Evolutionary conservation across 2,113 vertebrate genomes (phyloP).

Genomic region (Pedetes capensis): DNA sequence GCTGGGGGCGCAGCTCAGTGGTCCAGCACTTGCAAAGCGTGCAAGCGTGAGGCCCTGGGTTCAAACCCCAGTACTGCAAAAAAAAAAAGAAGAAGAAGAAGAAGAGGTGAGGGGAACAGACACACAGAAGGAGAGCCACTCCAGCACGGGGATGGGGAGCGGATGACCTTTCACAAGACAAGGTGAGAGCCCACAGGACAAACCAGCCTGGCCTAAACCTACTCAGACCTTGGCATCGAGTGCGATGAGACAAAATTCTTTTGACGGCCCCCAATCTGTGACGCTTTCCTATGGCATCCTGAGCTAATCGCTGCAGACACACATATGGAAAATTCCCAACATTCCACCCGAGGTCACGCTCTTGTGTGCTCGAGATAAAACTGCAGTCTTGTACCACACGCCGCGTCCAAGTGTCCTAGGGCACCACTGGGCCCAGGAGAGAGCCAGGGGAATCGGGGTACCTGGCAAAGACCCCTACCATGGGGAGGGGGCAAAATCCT

Average conservation of each 20-base stretch:
- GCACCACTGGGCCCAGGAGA: background rate
- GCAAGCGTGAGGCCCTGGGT: too few relatives aligned
- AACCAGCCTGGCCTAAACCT: background rate
- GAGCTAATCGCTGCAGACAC: background rate
- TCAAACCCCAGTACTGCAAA: too few relatives aligned
- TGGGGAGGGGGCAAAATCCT: background rate
- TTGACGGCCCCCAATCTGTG: background rate
- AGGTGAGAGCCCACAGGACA: background rate
- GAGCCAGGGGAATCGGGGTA: rapidly evolving
- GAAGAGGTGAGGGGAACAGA: background rate
- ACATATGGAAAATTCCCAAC: background rate
- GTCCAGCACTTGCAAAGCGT: too few relatives aligned
- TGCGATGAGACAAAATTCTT: background rate
- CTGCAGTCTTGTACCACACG: rapidly evolving
- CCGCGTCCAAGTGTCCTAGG: background rate
- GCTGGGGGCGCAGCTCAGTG: too few relatives aligned
- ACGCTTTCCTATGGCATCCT: too few relatives aligned
- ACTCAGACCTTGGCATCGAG: background rate
- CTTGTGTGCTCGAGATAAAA: background rate
- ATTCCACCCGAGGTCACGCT: rapidly evolving
- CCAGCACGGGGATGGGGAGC: background rate
- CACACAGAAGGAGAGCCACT: background rate
- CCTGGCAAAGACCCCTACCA: rapidly evolving
- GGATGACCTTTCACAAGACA: rapidly evolving
- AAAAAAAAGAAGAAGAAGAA: too few relatives aligned